Percentiles rank a stretch among this genome's conserved stretches.
Conservation (phyloP, 1,140 invertebrate genomes). For the Listronotus oregonensis region DNA sequence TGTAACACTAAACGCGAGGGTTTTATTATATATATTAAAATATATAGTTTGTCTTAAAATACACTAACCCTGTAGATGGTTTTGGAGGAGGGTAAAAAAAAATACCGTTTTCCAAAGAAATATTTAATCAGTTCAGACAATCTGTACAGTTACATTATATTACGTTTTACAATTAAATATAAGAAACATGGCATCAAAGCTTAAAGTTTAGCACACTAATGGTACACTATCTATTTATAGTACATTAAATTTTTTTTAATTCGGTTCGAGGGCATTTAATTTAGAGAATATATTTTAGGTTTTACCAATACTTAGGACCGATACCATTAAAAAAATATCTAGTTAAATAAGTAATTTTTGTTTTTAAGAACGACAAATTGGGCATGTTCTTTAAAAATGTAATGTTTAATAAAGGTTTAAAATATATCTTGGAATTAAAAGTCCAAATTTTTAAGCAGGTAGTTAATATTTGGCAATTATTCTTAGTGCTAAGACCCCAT, state of each 20-base stretch:
- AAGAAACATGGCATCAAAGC: conserved; percentile 58
- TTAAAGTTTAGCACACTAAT: conserved; percentile 51
- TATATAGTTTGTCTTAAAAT: neutral
- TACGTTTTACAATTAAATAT: conserved; percentile 56
- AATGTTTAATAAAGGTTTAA: no score
- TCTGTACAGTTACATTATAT: conserved; percentile 57
- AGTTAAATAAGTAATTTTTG: no score
- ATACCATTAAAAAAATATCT: no score
- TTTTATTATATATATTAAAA: no score
- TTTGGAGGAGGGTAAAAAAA: neutral
- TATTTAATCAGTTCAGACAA: conserved; percentile 58
- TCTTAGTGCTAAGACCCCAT: no score
- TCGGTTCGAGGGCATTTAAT: conserved; percentile 48
- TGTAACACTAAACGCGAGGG: no score
- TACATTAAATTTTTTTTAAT: conserved; percentile 51
- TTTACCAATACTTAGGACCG: neutral
- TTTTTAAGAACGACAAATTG: no score
- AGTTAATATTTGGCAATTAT: no score
- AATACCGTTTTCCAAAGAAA: conserved; percentile 51
- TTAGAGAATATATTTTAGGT: conserved; percentile 5
- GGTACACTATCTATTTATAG: conserved; percentile 49
- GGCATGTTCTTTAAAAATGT: no score
- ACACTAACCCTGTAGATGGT: neutral
- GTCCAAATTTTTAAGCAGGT: no score
- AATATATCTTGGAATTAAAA: no score